Evolutionary conservation across 2,113 vertebrate genomes (phyloP), one percentile per base, ranked within the genome.

Genomic region (Felis chaus): DNA sequence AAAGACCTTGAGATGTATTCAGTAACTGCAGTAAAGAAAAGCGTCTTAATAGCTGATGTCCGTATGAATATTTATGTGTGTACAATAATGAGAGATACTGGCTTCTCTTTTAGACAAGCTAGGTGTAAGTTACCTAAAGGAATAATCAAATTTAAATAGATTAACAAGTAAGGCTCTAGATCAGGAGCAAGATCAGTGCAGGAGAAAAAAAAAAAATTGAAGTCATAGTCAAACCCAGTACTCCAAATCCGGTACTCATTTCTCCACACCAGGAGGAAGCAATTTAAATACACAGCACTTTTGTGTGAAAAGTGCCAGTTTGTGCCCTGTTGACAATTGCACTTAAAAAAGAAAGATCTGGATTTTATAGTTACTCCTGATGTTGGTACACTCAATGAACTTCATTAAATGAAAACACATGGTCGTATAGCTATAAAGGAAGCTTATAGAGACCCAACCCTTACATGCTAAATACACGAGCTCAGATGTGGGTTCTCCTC

Each of bases 351-450:
- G n/a, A 78, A 71, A 39, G 16, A 31, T 76, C 92, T 97, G n/a
- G n/a, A 33, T 87, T 95, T 94, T 87, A 86, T 6, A 86, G n/a
- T 78, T 80, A 79, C 50, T 41, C 14, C 16, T 93, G 9, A 79
- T 57, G 10, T 79, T 84, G 55, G 36, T 50, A 94, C 27, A 94
- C 8, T 80, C 65, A 71, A 27, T 68, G 45, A 69, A 61, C 81
- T 94, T 76, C 57, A 81, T 50, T 78, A 82, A 96, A 95, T 92
- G n/a, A 91, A 91, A 95, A 84, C 48, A 94, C 18, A 74, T 83
- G 53, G 27, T 68, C 48, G 57, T 19, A 79, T 39, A 93, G 68
- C 16, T 66, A 31, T 45, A 66, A 73, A 71, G 19, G 36, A 91
- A 96, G 8, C 27, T 81, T 65, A 55, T 21, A 89, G 18, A 88